Evolutionary conservation across 1,140 invertebrate species (phyloP).

Genomic region (Matsumurasca onukii): DNA sequence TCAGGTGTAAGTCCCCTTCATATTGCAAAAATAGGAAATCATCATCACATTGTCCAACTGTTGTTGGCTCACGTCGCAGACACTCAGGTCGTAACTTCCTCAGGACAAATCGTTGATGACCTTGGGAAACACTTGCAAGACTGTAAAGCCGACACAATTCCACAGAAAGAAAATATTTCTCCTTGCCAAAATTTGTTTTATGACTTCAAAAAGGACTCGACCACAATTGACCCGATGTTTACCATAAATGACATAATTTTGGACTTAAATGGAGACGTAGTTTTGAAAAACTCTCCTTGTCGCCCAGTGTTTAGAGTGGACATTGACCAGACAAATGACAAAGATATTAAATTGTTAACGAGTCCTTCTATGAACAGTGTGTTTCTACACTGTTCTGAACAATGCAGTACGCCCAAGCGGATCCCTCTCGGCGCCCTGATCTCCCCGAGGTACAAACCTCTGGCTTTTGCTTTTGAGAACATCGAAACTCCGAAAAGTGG

Average conservation of each 20-base stretch:
- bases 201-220: too few species aligned
- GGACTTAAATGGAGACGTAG: background rate
- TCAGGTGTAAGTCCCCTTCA: constrained; percentile 10
- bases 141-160: background rate
- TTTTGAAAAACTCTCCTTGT: background rate
- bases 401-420: background rate
- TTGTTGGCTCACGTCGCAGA: background rate
- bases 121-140: background rate
- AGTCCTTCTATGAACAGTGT: constrained; percentile 1
- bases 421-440: background rate
- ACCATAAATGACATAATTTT: background rate
- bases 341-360: background rate
- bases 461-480: background rate
- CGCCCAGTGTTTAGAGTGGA: background rate
- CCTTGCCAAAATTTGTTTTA: background rate
- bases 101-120: background rate
- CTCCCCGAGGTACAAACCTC: background rate
- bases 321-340: background rate
- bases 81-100: background rate
- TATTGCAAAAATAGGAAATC: background rate
- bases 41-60: background rate
- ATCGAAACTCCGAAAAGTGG: background rate
- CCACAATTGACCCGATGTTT: background rate
- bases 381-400: background rate
- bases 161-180: background rate